phyloP scores from a whole-genome alignment of 1,140 invertebrate species.

The Steinernema feltiae region DNA sequence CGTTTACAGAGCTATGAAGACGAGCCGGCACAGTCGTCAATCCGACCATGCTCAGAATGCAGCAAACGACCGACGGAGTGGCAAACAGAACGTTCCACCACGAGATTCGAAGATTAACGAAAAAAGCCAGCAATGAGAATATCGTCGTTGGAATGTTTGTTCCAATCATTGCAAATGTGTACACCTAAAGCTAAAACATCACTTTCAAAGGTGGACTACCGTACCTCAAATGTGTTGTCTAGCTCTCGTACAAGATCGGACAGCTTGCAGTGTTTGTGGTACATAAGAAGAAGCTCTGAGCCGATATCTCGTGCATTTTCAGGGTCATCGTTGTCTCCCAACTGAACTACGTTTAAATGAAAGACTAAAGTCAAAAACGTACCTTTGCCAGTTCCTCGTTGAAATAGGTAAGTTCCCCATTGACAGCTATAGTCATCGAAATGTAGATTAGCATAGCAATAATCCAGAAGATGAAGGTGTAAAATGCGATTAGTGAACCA shows the following conservation, averaged over 20 bases:
- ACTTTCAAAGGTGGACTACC: background rate
- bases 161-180: background rate
- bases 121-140: background rate
- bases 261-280: background rate
- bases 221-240: background rate
- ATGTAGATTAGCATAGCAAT: background rate
- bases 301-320: background rate
- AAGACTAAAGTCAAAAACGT: background rate
- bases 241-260: background rate
- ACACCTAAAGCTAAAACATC: background rate
- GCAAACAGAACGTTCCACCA: background rate
- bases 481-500: background rate
- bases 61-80: background rate
- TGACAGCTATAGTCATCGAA: background rate
- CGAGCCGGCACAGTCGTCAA: background rate
- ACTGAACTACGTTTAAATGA: background rate
- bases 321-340: background rate
- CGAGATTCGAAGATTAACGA: background rate
- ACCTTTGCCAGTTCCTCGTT: background rate
- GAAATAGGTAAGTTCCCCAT: background rate
- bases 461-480: background rate
- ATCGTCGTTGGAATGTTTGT: background rate
- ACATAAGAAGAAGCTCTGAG: background rate
- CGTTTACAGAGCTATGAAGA: background rate
- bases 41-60: background rate